phyloP scores from a whole-genome alignment of 2,797 vertebrate genomes.

The Cottoperca gobio region DNA sequence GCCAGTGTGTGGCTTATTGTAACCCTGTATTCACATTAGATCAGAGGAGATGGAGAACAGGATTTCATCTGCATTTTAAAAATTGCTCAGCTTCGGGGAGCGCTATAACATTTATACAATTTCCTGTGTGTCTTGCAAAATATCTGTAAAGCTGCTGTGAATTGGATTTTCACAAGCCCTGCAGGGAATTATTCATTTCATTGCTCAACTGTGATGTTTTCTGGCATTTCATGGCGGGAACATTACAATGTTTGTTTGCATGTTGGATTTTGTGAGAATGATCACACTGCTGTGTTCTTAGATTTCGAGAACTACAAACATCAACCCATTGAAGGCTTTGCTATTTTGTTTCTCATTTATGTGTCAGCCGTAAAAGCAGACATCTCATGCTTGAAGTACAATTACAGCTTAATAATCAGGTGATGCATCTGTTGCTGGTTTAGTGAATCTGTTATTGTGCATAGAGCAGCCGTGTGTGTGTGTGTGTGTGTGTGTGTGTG shows the following conservation, averaged over 20 bases:
- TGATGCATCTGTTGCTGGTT: conserved; percentile 15
- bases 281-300: conserved; percentile 13
- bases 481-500: conserved; percentile 4
- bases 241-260: conserved; percentile 21
- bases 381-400: conserved; percentile 3
- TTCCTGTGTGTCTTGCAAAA: conserved; percentile 41
- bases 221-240: conserved; percentile 24
- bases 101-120: conserved; percentile 24
- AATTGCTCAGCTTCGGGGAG: conserved; percentile 30
- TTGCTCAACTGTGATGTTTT: conserved; percentile 34
- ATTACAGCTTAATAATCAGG: conserved; percentile 20
- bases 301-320: conserved; percentile 16
- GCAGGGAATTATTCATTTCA: conserved; percentile 31
- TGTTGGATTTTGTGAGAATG: conserved; percentile 16
- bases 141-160: conserved; percentile 35
- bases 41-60: conserved; percentile 23
- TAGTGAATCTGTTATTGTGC: conserved; percentile 1
- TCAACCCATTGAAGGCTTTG: conserved; percentile 16
- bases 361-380: conserved; percentile 4
- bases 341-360: not conserved
- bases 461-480: not conserved
- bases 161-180: conserved; percentile 49
- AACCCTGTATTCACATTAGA: conserved; percentile 3
- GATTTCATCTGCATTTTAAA: conserved; percentile 46
- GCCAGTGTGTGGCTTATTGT: not conserved